Evolutionary conservation across 2,888 invertebrate genomes (phyloP), one percentile per base, ranked within the genome.

Genomic region (Zelleria hepariella): DNA sequence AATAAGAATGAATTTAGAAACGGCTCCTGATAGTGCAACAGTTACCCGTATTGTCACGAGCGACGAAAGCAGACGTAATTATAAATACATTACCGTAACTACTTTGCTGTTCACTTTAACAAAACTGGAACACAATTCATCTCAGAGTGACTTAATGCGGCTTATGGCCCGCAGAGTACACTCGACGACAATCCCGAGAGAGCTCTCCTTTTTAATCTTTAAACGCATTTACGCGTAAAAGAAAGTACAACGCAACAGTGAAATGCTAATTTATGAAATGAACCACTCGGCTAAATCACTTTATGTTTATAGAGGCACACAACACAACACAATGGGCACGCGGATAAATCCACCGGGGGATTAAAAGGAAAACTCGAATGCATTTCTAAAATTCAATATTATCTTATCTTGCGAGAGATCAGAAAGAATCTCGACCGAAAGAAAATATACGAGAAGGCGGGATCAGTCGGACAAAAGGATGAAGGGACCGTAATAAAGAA

Each of bases 11-110:
- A 55, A 55, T 18, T 47, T 23, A 57, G 23, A 57, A 52, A 10
- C 32, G 20, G 18, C 32, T 42, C 32, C 32, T 15, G 32, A 55
- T 23, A n/a, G 23, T 60, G 63, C 57, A 59, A 58, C 61, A 24
- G 59, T 57, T 54, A 47, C 24, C 24, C 42, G 67, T 63, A 68
- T 72, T 74, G 78, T 80, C 80, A 81, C 80, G 77, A 80, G 71
- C 74, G 27, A 55, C 55, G 65, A 74, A 77, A 76, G 76, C 75
- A 74, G 73, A 74, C 74, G 79, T 82, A 83, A 86, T 86, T 86
- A 86, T 86, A 85, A 86, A 86, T 72, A 74, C 86, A 86, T 87
- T 86, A 87, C 73, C 69, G 73, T 75, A 76, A 80, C 80, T 83
- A 78, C 75, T 73, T 73, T 77, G 80, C 80, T 76, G 75, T 73